Percentiles rank a stretch among this genome's conserved stretches.
phyloP scores from a whole-genome alignment of 2,113 vertebrate genomes.

The Oncorhynchus keta region DNA sequence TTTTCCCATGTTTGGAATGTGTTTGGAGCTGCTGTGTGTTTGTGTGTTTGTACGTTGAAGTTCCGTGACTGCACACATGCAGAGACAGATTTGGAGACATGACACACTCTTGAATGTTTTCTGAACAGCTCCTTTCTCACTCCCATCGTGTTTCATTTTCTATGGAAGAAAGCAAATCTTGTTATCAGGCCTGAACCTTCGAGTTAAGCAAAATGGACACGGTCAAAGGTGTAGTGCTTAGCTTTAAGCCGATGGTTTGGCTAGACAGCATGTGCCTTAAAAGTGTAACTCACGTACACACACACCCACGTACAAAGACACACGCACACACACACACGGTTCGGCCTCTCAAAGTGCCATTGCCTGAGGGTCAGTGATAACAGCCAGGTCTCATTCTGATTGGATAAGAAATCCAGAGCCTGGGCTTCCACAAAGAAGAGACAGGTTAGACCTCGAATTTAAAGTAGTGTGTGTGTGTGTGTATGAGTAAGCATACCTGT shows the following conservation, averaged over 20 bases:
- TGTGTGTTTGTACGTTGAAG: slow-evolving; percentile 23
- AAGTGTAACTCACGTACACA: background rate
- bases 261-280: background rate
- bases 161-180: slow-evolving; percentile 46
- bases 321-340: slow-evolving; percentile 33
- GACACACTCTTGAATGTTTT: slow-evolving; percentile 41
- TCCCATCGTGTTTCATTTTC: slow-evolving; percentile 48
- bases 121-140: slow-evolving; percentile 41
- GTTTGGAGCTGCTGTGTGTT: slow-evolving; percentile 1
- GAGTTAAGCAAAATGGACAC: slow-evolving; percentile 34
- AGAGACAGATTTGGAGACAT: slow-evolving; percentile 43
- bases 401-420: slow-evolving; percentile 43
- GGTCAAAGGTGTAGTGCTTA: slow-evolving; percentile 39
- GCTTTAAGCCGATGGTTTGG: slow-evolving; percentile 12
- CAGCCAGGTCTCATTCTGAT: slow-evolving; percentile 37
- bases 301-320: slow-evolving; percentile 7
- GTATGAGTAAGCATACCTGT: slow-evolving; percentile 8
- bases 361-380: slow-evolving; percentile 69
- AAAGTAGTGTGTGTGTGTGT: slow-evolving; percentile 1
- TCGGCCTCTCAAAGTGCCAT: slow-evolving; percentile 50
- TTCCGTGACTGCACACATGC: slow-evolving; percentile 32
- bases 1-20: background rate
- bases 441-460: slow-evolving; percentile 35
- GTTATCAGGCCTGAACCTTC: slow-evolving; percentile 52
- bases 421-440: slow-evolving; percentile 40